Conservation (phyloP, 2,113 vertebrate species). For the Nycticryphes semicollaris region DNA sequence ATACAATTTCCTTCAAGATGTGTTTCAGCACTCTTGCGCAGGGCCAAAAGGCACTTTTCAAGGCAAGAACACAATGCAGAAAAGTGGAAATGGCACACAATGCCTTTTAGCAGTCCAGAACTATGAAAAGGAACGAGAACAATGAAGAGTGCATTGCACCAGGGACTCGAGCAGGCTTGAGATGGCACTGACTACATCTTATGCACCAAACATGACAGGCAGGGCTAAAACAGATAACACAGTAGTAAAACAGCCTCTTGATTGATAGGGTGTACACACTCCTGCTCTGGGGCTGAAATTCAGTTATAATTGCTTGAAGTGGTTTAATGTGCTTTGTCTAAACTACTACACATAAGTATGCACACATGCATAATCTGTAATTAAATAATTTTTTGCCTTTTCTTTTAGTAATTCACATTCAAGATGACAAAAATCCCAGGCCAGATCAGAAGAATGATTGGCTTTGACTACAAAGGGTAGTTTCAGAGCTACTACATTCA, state of each 20-base stretch:
- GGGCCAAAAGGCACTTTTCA: background rate
- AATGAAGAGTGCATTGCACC: background rate
- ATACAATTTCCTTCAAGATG: background rate
- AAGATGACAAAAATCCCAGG: background rate
- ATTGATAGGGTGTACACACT: background rate
- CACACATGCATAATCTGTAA: background rate
- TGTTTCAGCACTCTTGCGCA: background rate
- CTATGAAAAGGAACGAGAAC: background rate
- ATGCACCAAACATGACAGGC: background rate
- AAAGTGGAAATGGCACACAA: background rate
- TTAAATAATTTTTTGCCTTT: background rate
- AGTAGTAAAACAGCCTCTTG: background rate
- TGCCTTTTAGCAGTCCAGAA: background rate
- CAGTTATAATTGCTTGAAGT: background rate
- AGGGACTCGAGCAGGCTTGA: background rate
- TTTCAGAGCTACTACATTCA: conserved; percentile 1
- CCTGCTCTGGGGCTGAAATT: background rate
- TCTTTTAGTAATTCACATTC: background rate
- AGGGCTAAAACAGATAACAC: background rate
- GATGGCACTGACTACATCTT: background rate
- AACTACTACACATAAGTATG: background rate
- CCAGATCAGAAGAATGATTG: background rate
- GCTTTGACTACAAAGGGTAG: conserved; percentile 34
- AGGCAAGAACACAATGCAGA: background rate
- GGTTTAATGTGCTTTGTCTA: background rate